Evolutionary conservation across 2,797 vertebrate species (phyloP), one percentile per base, ranked within the genome.

Genomic region (Enteromius thamalakanensis): DNA sequence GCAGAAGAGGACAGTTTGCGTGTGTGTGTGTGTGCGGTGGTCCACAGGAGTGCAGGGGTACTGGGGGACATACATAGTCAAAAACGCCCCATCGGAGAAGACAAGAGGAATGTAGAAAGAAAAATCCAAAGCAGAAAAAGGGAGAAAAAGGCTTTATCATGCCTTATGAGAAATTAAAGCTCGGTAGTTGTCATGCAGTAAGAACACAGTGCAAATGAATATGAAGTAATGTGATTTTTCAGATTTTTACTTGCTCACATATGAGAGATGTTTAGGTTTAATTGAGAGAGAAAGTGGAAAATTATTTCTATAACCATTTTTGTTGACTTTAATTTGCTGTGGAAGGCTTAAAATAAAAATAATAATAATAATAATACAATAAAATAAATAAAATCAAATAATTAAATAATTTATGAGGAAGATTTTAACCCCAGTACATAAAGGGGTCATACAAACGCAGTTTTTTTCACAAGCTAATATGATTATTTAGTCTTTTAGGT

Each of bases 1-100:
- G 78, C 71, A 51, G 21, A 70, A 55, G 55, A 6, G 81, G 79
- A 75, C 84, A 40, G 74, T 85, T 84, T 85, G 86, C 62, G 37
- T 45, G 37, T 62, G 76, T 26, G 76, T 53, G 65, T 68, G 77
- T 69, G 76, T 49, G 42, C 49, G 60, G 32, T 80, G 78, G 78
- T 29, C 78, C 78, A 69, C 49, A 34, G 79, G 69, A 72, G 65
- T 69, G 34, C 51, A 80, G 78, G 78, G 78, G 68, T 29, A 45
- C 49, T 3, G 3, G 65, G 65, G 77, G 77, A 79, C 77, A 80
- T 80, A 29, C 60, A 62, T 62, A 80, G n/a, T 80, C 23, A 84
- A 51, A 81, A 42, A 53, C 2, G 21, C 11, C 34, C 64, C 15
- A 80, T 69, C 58, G 26, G 34, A 68, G 23, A 42, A 47, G 29